Evolutionary conservation across 2,113 vertebrate genomes (phyloP), one percentile per base, ranked within the genome.

Genomic region (Xenopus borealis): DNA sequence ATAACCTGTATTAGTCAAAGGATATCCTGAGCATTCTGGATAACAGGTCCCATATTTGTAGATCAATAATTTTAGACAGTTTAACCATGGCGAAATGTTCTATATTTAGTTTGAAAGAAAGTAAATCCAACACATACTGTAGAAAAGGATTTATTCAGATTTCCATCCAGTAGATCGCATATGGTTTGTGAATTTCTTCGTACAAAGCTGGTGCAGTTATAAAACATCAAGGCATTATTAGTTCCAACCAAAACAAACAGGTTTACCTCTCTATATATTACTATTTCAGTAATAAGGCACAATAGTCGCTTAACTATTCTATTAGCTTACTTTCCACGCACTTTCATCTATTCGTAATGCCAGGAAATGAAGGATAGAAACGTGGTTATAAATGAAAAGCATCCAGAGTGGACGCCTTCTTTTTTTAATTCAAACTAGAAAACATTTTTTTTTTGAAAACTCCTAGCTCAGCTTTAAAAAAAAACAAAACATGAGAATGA

Each of bases 131-230:
- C 4, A 61, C 58, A 61, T 18, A 23, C 10, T 12, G 14, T 61
- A 61, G 58, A 61, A 61, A 61, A 61, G 1, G 10, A 61, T 27
- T 61, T 23, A 61, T 61, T 61, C 13, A 20, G 19, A 27, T 61
- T 61, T 27, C 18, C 8, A 61, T 27, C 16, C 8, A 55, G 13
- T 55, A n/a, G 14, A n/a, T 17, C 58, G 19, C 10, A 12, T 6
- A 16, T 61, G 58, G 58, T 40, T 40, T 40, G 33, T 2, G 33
- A 40, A 9, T 61, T 59, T 20, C 23, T 69, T 64, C 30, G 64
- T 77, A 77, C 30, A 77, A 55, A 70, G 74, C 74, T 69, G 67
- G 59, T 63, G 66, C 58, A 55, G 10, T 75, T 67, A 75, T 8
- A 58, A 58, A n/a, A 58, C 55, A 17, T 19, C 8, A 58, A 58